Evolutionary conservation across 2,113 vertebrate species (phyloP), one percentile per base, ranked within the genome.

Genomic region (Hypomesus transpacificus): DNA sequence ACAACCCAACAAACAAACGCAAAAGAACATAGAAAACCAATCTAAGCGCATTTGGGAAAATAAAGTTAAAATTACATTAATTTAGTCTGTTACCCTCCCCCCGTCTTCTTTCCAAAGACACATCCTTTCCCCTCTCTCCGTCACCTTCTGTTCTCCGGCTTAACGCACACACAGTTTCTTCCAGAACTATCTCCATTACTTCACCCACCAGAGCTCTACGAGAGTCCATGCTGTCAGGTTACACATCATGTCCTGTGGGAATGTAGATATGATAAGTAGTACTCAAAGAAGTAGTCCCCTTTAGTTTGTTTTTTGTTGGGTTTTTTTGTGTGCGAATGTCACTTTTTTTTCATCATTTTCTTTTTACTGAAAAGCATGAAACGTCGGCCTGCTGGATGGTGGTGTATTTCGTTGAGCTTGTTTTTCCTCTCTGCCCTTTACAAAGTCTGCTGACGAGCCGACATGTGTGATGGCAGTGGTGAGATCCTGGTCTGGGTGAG

Each of bases 381-480:
- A 72, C 56, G 75, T 77, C 80, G 76, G 85, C 82, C 39, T 85
- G 85, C 75, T 85, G 82, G 77, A 82, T 86, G 82, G 85, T 86
- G 4, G 39, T 14, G 70, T 68, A 7, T 46, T 24, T 68, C 28
- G 4, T 39, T 52, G 1, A 46, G n/a, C 60, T 61, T 66, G 20
- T 34, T 73, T 68, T 68, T 65, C 75, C 69, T 78, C 75, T 79
- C 66, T 87, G 6, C 83, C 78, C 82, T 80, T 86, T 87, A 85
- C 82, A 90, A 86, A 88, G 85, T 91, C 91, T 81, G 83, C 80
- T 75, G 87, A 87, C 73, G 68, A 84, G 79, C 81, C 88, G 80
- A 87, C 80, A 72, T 82, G 89, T 90, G 75, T 89, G 92, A 95
- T 94, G 95, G 95, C 95, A 96, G 94, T 95, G 92, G 93, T 93